phyloP scores from a whole-genome alignment of 2,797 vertebrate genomes.

The Caiman crocodilus region DNA sequence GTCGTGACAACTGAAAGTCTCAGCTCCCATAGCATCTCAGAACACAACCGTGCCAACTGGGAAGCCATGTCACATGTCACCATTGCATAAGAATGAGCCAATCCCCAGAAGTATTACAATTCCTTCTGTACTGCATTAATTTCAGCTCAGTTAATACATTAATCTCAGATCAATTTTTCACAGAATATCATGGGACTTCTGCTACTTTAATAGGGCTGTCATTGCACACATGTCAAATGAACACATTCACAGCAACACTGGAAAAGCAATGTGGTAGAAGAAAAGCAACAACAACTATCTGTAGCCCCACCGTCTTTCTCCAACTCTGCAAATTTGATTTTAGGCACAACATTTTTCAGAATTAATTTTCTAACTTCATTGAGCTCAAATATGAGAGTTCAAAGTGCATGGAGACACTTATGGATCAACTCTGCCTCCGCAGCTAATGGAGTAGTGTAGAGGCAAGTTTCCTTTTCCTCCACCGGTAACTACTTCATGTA shows the following conservation, averaged over 20 bases:
- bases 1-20: conserved; percentile 64
- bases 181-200: not conserved
- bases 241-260: not conserved
- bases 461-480: too few relatives aligned
- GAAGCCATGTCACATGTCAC: conserved; percentile 60
- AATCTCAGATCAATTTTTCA: not conserved
- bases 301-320: not conserved
- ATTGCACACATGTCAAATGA: not conserved
- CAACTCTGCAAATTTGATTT: accelerated
- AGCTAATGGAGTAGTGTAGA: too few relatives aligned
- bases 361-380: too few relatives aligned
- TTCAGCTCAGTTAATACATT: conserved; percentile 31
- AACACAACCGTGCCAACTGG: conserved; percentile 73
- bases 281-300: not conserved
- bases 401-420: too few relatives aligned
- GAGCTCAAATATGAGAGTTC: too few relatives aligned
- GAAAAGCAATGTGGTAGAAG: not conserved
- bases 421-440: too few relatives aligned
- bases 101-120: conserved; percentile 45
- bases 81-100: conserved; percentile 47
- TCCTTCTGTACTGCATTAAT: conserved; percentile 60
- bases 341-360: too few relatives aligned
- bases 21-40: conserved; percentile 66
- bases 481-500: too few relatives aligned
- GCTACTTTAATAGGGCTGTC: not conserved